Percentiles rank a stretch among this genome's conserved stretches.
Evolutionary conservation across 1,140 invertebrate genomes (phyloP).

Genomic region (Alviniconcha marisindica): DNA sequence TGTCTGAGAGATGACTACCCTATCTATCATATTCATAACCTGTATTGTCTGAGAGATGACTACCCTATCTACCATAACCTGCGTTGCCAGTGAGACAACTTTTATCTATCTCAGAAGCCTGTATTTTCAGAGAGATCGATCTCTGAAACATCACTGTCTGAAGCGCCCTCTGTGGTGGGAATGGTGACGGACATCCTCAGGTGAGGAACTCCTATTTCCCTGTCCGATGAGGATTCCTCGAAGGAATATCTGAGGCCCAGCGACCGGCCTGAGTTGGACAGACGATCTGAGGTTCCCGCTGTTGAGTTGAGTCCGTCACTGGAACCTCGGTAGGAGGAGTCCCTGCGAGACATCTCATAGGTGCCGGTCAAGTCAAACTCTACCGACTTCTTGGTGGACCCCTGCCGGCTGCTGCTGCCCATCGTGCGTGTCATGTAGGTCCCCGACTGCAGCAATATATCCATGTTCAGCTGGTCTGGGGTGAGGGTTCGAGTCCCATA

Average conservation of each 20-base stretch:
- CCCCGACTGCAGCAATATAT: constrained; percentile 64
- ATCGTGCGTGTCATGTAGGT: constrained; percentile 7
- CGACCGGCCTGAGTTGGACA: constrained; percentile 46
- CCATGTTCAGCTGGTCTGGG: constrained; percentile 70
- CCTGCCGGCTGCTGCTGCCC: constrained; percentile 31
- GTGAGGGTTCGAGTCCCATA: constrained; percentile 57
- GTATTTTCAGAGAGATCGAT: constrained; percentile 58
- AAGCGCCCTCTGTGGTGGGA: constrained; percentile 55
- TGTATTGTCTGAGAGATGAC: too few species aligned
- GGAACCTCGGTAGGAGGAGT: constrained; percentile 48
- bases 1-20: too few species aligned
- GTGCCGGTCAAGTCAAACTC: constrained; percentile 55
- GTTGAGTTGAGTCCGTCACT: constrained; percentile 37
- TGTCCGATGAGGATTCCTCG: constrained; percentile 52
- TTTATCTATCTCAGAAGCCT: not conserved
- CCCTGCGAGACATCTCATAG: constrained; percentile 24
- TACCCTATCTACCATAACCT: too few species aligned
- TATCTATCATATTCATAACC: too few species aligned
- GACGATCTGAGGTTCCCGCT: constrained; percentile 22
- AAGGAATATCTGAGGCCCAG: constrained; percentile 64
- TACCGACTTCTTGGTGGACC: constrained; percentile 47
- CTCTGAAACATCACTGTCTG: constrained; percentile 62
- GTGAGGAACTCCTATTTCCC: constrained; percentile 41
- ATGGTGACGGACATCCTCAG: constrained; percentile 63
- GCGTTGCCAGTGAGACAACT: too few species aligned